These are phyloP conservation scores for Alaudala cheleensis DNA, from an alignment of 2,113 vertebrate genomes.

Conservation along the genomic window DNA sequence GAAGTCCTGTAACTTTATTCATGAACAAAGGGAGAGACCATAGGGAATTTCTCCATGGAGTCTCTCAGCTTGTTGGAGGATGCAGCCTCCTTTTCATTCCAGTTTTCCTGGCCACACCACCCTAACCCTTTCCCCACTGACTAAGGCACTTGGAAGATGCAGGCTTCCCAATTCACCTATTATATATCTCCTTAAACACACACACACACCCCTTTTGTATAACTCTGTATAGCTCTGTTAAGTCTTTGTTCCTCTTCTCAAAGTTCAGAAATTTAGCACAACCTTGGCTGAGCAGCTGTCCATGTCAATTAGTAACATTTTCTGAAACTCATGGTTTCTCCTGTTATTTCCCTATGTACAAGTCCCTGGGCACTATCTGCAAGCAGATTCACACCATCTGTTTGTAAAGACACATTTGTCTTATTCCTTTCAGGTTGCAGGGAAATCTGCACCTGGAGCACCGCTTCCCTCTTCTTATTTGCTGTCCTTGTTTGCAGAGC, in stretches of 20 bases:
- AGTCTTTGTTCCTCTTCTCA: neutral
- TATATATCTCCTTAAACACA: neutral
- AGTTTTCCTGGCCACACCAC: neutral
- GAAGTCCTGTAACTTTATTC: neutral
- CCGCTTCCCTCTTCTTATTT: neutral
- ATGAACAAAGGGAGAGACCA: neutral
- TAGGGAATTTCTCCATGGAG: neutral
- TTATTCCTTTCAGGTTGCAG: neutral
- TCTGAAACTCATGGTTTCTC: neutral
- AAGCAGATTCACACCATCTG: neutral
- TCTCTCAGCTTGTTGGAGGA: neutral
- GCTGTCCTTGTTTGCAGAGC: neutral
- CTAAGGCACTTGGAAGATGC: neutral
- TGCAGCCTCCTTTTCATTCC: neutral
- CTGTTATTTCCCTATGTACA: neutral
- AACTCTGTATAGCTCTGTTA: neutral
- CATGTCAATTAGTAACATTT: neutral
- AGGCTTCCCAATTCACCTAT: neutral
- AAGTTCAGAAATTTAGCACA: neutral
- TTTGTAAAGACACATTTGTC: neutral
- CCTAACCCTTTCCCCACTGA: neutral
- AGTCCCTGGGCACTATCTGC: neutral
- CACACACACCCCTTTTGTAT: neutral
- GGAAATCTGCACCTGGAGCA: neutral
- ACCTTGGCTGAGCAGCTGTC: neutral